Conservation (phyloP, 1,140 invertebrate species). For the Yoshiicerus persimilis region DNA sequence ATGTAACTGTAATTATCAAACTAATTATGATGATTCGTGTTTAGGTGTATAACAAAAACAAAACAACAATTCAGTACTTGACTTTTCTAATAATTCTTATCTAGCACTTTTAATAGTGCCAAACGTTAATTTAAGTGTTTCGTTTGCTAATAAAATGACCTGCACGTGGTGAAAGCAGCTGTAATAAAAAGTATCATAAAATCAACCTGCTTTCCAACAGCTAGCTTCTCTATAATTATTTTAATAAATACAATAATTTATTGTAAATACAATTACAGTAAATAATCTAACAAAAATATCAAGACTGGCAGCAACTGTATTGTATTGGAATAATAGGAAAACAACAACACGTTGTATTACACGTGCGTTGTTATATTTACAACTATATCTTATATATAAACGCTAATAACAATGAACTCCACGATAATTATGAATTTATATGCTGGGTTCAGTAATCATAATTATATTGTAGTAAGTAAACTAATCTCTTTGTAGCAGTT, state of each 20-base stretch:
- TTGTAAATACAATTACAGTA: neutral
- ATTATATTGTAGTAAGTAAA: neutral
- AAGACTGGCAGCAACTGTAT: neutral
- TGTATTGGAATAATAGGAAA: neutral
- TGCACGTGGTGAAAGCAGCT: neutral
- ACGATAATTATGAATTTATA: too few species aligned
- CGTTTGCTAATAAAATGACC: neutral
- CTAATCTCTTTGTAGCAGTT: neutral
- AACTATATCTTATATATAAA: too few species aligned
- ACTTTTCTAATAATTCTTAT: neutral
- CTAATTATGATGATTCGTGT: too few species aligned
- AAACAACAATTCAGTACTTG: neutral
- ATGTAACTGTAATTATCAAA: neutral
- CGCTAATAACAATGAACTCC: too few species aligned
- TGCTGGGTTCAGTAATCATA: neutral
- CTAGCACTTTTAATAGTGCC: neutral
- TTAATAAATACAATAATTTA: neutral
- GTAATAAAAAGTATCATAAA: neutral
- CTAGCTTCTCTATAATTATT: neutral
- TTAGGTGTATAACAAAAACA: neutral
- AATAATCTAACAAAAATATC: neutral
- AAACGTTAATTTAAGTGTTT: neutral
- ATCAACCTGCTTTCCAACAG: neutral
- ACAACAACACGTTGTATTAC: too few species aligned
- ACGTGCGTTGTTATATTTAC: too few species aligned